A percentile compares a stretch with the other conserved stretches of the same genome.
Evolutionary conservation across 2,888 invertebrate species (phyloP).

Genomic region (Nymphalis urticae): DNA sequence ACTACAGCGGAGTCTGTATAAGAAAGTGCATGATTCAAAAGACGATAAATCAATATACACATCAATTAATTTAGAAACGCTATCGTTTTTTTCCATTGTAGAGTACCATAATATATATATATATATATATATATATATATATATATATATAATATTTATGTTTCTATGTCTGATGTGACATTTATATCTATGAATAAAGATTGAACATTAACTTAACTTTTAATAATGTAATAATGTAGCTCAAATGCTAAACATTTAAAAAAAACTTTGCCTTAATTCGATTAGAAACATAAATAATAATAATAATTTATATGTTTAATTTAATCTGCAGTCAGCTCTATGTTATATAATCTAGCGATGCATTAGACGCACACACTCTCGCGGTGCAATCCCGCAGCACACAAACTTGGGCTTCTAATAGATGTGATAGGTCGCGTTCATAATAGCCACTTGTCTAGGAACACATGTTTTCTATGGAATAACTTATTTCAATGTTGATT

Average conservation of each 20-base stretch:
- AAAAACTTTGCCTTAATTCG: not conserved
- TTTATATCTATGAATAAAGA: too few relatives aligned
- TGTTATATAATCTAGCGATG: slow-evolving; percentile 66
- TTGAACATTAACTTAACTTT: too few relatives aligned
- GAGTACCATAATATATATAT: too few relatives aligned
- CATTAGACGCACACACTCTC: slow-evolving; percentile 70
- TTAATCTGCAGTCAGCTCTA: slow-evolving; percentile 51
- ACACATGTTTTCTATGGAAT: not conserved
- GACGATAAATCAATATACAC: too few relatives aligned
- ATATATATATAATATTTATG: too few relatives aligned
- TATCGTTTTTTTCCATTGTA: too few relatives aligned
- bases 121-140: too few relatives aligned
- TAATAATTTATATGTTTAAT: slow-evolving; percentile 7
- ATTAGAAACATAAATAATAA: not conserved
- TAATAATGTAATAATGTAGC: not conserved
- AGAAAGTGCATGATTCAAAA: too few relatives aligned
- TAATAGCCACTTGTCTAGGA: slow-evolving; percentile 59
- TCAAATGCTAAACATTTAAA: too few relatives aligned
- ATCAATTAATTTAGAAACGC: too few relatives aligned
- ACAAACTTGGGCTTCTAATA: slow-evolving; percentile 59
- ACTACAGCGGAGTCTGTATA: too few relatives aligned
- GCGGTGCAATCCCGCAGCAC: slow-evolving; percentile 52
- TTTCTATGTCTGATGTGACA: too few relatives aligned
- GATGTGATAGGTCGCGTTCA: slow-evolving; percentile 49
- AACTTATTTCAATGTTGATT: not conserved